Evolutionary conservation across 2,888 invertebrate species (phyloP).

Genomic region (Chorisops tibialis): DNA sequence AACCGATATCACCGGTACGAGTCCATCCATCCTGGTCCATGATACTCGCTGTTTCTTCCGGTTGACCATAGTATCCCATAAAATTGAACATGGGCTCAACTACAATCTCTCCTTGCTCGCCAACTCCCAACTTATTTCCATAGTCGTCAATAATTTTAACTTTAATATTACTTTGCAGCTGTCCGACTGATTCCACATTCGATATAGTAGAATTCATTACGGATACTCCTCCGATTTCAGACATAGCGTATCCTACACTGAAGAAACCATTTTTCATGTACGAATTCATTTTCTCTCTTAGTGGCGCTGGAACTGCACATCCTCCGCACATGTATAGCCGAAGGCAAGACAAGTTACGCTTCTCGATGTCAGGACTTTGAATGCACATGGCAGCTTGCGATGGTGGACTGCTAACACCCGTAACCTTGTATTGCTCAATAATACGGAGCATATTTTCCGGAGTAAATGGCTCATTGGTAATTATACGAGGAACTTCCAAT

Average conservation of each 20-base stretch:
- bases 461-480: conserved; percentile 20
- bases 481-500: conserved; percentile 22
- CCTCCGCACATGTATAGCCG: conserved; percentile 40
- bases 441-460: too few relatives aligned
- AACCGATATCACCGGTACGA: too few relatives aligned
- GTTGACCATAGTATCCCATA: too few relatives aligned
- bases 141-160: conserved; percentile 41
- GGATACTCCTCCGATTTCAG: conserved; percentile 37
- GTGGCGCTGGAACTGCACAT: conserved; percentile 12
- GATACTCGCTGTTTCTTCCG: too few relatives aligned
- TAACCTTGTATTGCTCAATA: too few relatives aligned
- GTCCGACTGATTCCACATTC: conserved; percentile 40
- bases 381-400: too few relatives aligned
- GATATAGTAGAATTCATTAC: not conserved
- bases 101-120: too few relatives aligned
- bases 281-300: conserved; percentile 5
- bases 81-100: too few relatives aligned
- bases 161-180: conserved; percentile 39
- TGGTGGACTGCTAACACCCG: not conserved
- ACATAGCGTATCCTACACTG: conserved; percentile 22
- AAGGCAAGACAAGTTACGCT: conserved; percentile 28
- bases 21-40: too few relatives aligned
- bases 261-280: too few relatives aligned
- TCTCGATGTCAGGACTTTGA: too few relatives aligned
- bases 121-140: too few relatives aligned